Conservation (phyloP, 2,113 vertebrate genomes). For the Laterallus jamaicensis region DNA sequence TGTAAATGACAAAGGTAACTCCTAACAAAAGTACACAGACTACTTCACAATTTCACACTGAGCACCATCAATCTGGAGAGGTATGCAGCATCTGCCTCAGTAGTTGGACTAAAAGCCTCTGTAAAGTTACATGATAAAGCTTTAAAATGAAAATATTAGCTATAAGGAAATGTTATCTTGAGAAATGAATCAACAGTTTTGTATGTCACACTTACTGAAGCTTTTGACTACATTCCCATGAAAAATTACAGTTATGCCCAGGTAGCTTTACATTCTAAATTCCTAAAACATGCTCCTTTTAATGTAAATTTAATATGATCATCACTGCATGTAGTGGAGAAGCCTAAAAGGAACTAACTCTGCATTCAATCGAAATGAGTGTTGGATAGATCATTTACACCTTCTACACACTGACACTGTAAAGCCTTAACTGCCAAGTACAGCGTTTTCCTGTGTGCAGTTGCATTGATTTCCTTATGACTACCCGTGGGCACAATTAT, state of each 20-base stretch:
- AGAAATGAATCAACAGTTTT: not conserved
- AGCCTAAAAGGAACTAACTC: not conserved
- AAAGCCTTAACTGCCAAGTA: not conserved
- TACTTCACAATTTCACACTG: not conserved
- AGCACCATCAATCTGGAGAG: not conserved
- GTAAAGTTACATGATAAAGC: not conserved
- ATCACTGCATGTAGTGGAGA: not conserved
- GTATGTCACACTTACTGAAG: not conserved
- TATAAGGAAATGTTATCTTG: not conserved
- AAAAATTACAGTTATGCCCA: not conserved
- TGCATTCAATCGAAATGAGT: not conserved
- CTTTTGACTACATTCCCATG: not conserved
- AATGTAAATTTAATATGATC: not conserved
- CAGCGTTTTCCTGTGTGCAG: not conserved
- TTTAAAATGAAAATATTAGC: not conserved
- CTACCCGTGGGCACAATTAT: not conserved
- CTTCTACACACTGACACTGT: not conserved
- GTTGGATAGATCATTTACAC: not conserved
- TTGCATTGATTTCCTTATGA: not conserved
- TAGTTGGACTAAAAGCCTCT: not conserved
- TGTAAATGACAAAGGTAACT: not conserved
- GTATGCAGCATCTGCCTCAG: not conserved
- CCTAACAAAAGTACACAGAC: not conserved
- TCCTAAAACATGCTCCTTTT: not conserved
- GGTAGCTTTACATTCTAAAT: not conserved